Percentiles rank a stretch among this genome's conserved stretches.
phyloP scores from a whole-genome alignment of 2,797 vertebrate species.

The Scolopax bukidnonensis region DNA sequence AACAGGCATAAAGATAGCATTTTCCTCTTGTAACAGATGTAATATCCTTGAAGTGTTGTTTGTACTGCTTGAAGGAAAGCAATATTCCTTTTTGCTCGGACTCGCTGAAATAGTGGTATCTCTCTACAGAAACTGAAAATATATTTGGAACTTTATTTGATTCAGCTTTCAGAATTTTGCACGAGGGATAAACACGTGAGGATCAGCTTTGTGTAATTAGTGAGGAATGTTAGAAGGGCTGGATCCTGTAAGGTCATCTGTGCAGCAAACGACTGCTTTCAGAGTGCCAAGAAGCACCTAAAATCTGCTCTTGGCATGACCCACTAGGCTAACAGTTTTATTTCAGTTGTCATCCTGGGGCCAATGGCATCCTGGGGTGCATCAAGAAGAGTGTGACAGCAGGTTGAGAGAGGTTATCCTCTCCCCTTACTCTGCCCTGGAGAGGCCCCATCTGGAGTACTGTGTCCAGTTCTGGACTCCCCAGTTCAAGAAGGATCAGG shows the following conservation, averaged over 20 bases:
- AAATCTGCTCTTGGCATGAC: neutral
- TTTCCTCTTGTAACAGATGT: conserved; percentile 56
- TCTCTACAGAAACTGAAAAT: conserved; percentile 60
- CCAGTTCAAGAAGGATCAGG: no score
- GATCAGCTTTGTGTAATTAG: conserved; percentile 30
- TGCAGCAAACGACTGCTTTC: neutral
- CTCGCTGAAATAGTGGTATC: conserved; percentile 4
- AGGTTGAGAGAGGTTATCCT: no score
- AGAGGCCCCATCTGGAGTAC: no score
- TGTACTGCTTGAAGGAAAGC: conserved; percentile 32
- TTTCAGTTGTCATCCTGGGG: neutral
- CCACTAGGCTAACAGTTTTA: neutral
- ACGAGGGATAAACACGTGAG: neutral
- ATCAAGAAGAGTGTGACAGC: no score
- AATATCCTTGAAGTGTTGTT: conserved; percentile 47
- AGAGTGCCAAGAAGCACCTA: neutral
- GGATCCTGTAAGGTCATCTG: neutral
- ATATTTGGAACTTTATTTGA: conserved; percentile 58
- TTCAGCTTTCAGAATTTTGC: conserved; percentile 44
- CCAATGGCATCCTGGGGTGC: no score
- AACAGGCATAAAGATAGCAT: conserved; percentile 64
- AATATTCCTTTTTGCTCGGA: conserved; percentile 36
- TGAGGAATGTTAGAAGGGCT: neutral
- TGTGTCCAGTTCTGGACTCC: no score
- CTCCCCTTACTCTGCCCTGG: no score